Evolutionary conservation across 2,797 vertebrate genomes (phyloP).

Genomic region (Hipposideros larvatus): DNA sequence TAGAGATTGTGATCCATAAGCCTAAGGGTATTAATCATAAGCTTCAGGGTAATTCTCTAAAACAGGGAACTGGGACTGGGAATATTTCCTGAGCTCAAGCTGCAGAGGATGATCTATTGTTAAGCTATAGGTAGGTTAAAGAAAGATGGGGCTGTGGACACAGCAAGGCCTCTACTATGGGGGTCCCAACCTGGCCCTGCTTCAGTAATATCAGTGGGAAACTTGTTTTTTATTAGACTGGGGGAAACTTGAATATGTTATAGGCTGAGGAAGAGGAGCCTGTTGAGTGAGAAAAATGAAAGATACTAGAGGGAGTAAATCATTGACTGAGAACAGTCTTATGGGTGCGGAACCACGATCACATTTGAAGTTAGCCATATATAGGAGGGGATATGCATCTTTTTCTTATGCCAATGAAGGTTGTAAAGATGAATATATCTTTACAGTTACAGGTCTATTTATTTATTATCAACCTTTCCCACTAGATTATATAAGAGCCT

Average conservation of each 20-base stretch:
- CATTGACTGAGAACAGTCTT: not conserved
- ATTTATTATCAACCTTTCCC: not conserved
- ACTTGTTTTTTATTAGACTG: not conserved
- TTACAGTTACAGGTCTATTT: not conserved
- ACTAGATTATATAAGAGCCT: not conserved
- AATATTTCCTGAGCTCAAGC: no score
- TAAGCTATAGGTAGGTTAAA: no score
- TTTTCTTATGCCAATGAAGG: not conserved
- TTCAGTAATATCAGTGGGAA: not conserved
- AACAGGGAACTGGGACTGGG: no score
- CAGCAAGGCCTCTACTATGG: no score
- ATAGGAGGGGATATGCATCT: not conserved
- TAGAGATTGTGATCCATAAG: no score
- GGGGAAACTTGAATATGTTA: not conserved
- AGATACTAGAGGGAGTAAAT: not conserved
- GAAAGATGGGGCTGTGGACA: no score
- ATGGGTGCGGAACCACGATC: not conserved
- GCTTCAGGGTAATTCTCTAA: no score
- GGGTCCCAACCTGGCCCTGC: no score
- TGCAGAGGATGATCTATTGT: no score
- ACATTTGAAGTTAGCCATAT: not conserved
- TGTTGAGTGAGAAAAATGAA: constrained; percentile 6
- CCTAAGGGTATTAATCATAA: no score
- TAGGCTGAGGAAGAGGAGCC: not conserved
- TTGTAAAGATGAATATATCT: not conserved